These are phyloP conservation scores for Craniophora ligustri DNA, from an alignment of 2,888 invertebrate genomes.

Conservation along the genomic window DNA sequence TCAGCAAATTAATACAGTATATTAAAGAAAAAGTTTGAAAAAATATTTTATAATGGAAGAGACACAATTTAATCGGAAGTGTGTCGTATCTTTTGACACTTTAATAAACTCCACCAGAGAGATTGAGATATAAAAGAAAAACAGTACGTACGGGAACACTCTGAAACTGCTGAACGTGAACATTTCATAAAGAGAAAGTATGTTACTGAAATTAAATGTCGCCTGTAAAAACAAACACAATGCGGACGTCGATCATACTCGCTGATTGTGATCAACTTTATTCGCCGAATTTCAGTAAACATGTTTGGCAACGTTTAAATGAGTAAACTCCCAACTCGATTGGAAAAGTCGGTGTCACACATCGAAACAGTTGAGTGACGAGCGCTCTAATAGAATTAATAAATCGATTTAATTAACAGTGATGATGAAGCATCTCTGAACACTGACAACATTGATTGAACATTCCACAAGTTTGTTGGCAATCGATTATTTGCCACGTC, in stretches of 20 bases:
- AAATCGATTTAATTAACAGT: slow-evolving; percentile 59
- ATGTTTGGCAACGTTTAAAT: slow-evolving; percentile 50
- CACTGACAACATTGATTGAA: slow-evolving; percentile 61
- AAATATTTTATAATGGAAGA: no score
- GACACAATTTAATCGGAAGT: no score
- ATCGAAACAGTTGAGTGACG: slow-evolving; percentile 43
- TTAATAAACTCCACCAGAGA: slow-evolving; percentile 2
- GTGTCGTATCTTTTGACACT: not conserved
- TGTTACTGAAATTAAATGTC: slow-evolving; percentile 47
- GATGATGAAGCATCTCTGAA: slow-evolving; percentile 59
- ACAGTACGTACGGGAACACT: slow-evolving; percentile 2
- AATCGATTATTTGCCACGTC: slow-evolving; percentile 53
- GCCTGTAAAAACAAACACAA: slow-evolving; percentile 42
- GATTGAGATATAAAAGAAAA: slow-evolving; percentile 30
- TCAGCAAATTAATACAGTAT: no score
- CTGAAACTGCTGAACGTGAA: slow-evolving; percentile 19
- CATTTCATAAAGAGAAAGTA: slow-evolving; percentile 22
- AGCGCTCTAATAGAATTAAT: slow-evolving; percentile 56
- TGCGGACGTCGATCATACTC: slow-evolving; percentile 37
- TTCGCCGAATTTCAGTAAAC: slow-evolving; percentile 42
- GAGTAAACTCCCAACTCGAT: slow-evolving; percentile 50
- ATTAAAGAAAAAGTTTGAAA: no score
- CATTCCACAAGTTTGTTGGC: slow-evolving; percentile 56
- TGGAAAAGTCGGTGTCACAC: slow-evolving; percentile 52
- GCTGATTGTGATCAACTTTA: slow-evolving; percentile 47